phyloP scores from a whole-genome alignment of 2,113 vertebrate genomes.

The Tympanuchus pallidicinctus region DNA sequence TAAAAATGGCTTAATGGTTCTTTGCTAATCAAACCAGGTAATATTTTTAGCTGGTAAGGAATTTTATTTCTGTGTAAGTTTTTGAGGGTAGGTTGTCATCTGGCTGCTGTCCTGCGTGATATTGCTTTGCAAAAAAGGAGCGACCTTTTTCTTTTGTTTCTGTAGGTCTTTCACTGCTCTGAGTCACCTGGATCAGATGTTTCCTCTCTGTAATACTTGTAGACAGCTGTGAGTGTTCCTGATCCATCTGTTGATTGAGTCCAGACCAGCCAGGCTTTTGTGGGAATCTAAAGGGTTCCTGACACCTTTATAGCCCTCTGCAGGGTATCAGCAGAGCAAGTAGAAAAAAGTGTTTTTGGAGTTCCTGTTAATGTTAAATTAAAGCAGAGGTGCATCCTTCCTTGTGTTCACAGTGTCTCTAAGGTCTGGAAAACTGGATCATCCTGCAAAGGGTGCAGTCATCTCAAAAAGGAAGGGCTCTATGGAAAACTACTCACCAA shows the following conservation, averaged over 20 bases:
- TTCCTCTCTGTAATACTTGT: neutral
- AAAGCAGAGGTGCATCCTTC: neutral
- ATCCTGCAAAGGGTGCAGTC: neutral
- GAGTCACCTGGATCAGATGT: neutral
- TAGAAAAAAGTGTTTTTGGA: neutral
- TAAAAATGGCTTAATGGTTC: neutral
- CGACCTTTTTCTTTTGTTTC: neutral
- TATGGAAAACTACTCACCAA: neutral
- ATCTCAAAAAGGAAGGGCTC: neutral
- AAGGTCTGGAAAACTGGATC: neutral
- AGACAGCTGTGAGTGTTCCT: neutral
- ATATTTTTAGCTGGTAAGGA: neutral
- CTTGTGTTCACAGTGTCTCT: neutral
- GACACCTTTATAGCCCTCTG: neutral
- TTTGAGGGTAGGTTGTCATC: neutral
- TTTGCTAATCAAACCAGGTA: neutral
- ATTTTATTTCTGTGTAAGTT: neutral
- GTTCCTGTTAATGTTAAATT: neutral
- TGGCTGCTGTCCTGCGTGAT: neutral
- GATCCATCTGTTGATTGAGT: neutral
- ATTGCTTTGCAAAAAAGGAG: neutral
- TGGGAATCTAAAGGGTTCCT: neutral
- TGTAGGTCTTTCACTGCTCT: neutral
- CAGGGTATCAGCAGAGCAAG: neutral
- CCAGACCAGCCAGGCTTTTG: neutral